These are phyloP conservation scores for Stenodera caucasica DNA, from an alignment of 2,888 invertebrate species.

Conservation along the genomic window DNA sequence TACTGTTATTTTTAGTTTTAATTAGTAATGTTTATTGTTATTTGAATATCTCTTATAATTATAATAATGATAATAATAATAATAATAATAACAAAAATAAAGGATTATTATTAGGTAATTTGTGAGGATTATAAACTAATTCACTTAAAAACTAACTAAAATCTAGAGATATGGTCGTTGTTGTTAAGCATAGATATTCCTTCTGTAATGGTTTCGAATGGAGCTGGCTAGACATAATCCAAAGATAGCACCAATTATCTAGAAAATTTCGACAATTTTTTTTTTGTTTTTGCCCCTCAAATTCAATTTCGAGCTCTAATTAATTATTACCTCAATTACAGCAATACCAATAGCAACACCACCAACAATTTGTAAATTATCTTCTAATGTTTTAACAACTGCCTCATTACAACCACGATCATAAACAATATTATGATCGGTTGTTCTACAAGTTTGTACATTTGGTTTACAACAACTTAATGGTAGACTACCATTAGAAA, in stretches of 20 bases:
- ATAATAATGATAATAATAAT: neutral
- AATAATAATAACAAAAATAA: slow-evolving; percentile 7
- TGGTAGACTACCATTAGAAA: slow-evolving; percentile 34
- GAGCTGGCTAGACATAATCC: slow-evolving; percentile 84
- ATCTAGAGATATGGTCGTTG: slow-evolving; percentile 27
- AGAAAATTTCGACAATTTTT: slow-evolving; percentile 47
- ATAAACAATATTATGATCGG: slow-evolving; percentile 39
- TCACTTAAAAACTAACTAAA: slow-evolving; percentile 17
- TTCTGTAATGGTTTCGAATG: slow-evolving; percentile 79
- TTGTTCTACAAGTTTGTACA: slow-evolving; percentile 35
- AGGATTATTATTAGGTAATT: slow-evolving; percentile 18
- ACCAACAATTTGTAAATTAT: slow-evolving; percentile 63
- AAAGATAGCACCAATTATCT: slow-evolving; percentile 77
- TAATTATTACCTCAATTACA: slow-evolving; percentile 64
- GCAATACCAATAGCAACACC: slow-evolving; percentile 70
- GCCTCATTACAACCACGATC: slow-evolving; percentile 56
- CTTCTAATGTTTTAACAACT: slow-evolving; percentile 54
- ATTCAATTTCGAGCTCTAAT: neutral
- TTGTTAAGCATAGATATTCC: slow-evolving; percentile 50
- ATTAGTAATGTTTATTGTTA: neutral
- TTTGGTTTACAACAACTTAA: slow-evolving; percentile 44
- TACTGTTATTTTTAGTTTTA: neutral
- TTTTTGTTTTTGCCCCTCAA: neutral
- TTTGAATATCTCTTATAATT: neutral
- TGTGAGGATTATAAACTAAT: no score